phyloP scores from a whole-genome alignment of 2,113 vertebrate genomes.

The Apodemus speciosus region DNA sequence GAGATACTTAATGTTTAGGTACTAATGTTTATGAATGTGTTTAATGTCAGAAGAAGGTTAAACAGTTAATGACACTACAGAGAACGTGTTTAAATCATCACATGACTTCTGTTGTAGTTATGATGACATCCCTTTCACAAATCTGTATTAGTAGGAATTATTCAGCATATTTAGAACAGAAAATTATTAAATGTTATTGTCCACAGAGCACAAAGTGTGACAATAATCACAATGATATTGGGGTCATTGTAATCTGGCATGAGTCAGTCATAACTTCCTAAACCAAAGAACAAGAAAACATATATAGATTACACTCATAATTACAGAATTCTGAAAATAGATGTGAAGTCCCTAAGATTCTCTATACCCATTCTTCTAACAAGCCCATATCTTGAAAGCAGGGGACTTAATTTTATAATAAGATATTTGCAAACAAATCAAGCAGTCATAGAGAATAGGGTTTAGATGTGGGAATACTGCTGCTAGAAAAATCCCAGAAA shows the following conservation, averaged over 20 bases:
- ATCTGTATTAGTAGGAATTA: neutral
- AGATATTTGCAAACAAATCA: neutral
- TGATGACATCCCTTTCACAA: neutral
- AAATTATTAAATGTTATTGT: neutral
- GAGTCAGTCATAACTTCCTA: neutral
- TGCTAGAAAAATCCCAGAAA: neutral
- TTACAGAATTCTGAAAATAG: neutral
- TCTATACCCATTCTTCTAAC: neutral
- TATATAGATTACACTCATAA: neutral
- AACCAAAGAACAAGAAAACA: neutral
- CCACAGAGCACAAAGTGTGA: neutral
- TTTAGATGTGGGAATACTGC: neutral
- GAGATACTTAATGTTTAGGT: neutral
- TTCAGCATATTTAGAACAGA: neutral
- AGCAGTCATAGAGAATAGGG: neutral
- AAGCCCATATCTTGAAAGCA: neutral
- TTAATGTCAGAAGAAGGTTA: neutral
- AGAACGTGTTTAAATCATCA: conserved; percentile 14
- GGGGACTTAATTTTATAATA: neutral
- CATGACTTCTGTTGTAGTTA: neutral
- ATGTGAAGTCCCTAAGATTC: neutral
- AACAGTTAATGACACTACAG: neutral
- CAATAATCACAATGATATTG: neutral
- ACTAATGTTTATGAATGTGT: neutral
- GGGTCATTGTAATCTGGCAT: neutral